Evolutionary conservation across 2,797 vertebrate genomes (phyloP), one percentile per base, ranked within the genome.

Genomic region (Enteromius radiatus): DNA sequence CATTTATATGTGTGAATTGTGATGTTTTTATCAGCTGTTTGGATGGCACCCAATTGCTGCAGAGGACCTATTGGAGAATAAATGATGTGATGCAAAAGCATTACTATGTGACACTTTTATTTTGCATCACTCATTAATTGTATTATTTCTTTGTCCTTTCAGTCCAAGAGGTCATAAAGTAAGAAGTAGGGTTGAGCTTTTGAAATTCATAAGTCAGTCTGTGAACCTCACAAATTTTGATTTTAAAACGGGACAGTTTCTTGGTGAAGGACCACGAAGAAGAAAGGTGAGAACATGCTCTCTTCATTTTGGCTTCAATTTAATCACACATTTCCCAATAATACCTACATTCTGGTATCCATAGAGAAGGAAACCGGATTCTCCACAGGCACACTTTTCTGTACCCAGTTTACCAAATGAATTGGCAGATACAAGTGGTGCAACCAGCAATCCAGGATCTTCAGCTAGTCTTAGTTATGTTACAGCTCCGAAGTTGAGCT

Each of bases 131-230:
- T 15, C 19, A 21, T 73, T 47, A 8, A 49, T 26, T 64, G 21
- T 6, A 10, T 45, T 36, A 4, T 47, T 43, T 49, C 14, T 47
- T 41, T 26, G 28, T 14, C 43, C 36, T 61, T 45, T 15, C 87
- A 98, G 97, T 89, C 97, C 97, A 6, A 87, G 65, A 11, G 96
- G 96, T 45, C 93, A 94, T 15, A 92, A 95, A 78, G 93, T 96
- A 76, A 94, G 97, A 88, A 97, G 97, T 91, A 94, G 94, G 90
- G 95, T 97, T 14, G 96, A 98, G 82, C 90, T 98, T 85, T 61
- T 86, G 0, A 93, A 94, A 12, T 91, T 92, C 80, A 23, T 97
- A 75, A 93, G 93, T 14, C 91, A 92, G 11, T 49, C 89, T 0
- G 82, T 94, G 0, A 95, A 97, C 85, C 85, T 98, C 59, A 87